Evolutionary conservation across 2,113 vertebrate species (phyloP), one percentile per base, ranked within the genome.

Genomic region (Vulpes vulpes): DNA sequence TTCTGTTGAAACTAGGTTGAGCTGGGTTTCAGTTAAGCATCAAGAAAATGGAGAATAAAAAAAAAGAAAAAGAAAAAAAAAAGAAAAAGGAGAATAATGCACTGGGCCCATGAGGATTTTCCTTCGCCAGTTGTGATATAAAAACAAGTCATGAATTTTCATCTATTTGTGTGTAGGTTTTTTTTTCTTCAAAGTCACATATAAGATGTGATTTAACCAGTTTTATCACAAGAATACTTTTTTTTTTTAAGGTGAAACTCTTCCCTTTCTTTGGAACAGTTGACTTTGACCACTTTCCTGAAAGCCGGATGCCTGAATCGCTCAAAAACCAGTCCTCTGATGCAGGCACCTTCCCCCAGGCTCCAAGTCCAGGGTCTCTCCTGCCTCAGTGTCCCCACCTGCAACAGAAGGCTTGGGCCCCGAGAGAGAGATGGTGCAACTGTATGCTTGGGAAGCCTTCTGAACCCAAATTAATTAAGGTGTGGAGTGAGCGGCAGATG

Each of bases 401-500:
- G 60, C 84, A 32, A 6, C 59, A 30, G 32, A 53, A 81, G 71
- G 51, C 1, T 12, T 14, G 43, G 60, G 71, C 60, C 67, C 80
- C 10, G 38, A 35, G 81, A 81, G 59, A 87, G 59, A 87, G 35
- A 27, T 22, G 59, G 94, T 14, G 49, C 38, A 17, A 43, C 95
- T 7, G 0, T 27, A 81, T 93, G 85, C 94, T 89, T 53, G n/a
- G 93, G 93, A 97, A 94, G 60, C 27, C 86, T 94, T 92, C 82
- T 14, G 59, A 76, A 71, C 89, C 55, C 43, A 65, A 80, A 92
- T 81, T 97, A 96, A 97, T 98, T 82, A 97, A 90, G 94, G 95
- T 15, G 3, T 76, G 65, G 89, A 89, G 86, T 67, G 20, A 83
- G 89, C 87, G 5, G 0, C 94, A 93, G 96, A 97, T 97, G 96